Evolutionary conservation across 2,113 vertebrate species (phyloP).

Genomic region (Tretioscincus oriximinensis): DNA sequence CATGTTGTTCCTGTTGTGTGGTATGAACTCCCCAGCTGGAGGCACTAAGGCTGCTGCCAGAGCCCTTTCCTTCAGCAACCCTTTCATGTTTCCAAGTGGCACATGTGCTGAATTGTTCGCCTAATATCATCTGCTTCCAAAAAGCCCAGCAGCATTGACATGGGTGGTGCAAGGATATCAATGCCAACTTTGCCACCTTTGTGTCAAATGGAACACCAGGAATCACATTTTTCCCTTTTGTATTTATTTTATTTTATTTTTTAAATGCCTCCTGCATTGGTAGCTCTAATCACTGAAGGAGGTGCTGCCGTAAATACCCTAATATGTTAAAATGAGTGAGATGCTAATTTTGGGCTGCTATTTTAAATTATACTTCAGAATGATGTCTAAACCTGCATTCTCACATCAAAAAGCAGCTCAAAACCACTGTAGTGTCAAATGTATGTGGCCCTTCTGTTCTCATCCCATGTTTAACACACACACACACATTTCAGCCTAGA

Average conservation of each 20-base stretch:
- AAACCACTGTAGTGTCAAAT: no score
- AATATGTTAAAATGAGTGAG: not conserved
- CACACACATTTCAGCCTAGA: no score
- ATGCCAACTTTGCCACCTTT: not conserved
- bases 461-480: no score
- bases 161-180: not conserved
- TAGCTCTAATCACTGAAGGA: not conserved
- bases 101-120: not conserved
- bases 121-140: not conserved
- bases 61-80: slow-evolving; percentile 7
- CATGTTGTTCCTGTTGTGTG: slow-evolving; percentile 19
- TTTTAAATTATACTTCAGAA: no score
- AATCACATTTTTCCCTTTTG: not conserved
- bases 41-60: slow-evolving; percentile 2
- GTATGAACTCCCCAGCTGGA: slow-evolving; percentile 17
- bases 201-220: not conserved
- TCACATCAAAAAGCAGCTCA: no score
- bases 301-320: not conserved
- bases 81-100: not conserved
- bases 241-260: not conserved
- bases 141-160: not conserved
- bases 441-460: no score
- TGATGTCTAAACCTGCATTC: no score
- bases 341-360: no score
- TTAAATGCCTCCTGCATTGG: not conserved